Evolutionary conservation across 2,888 invertebrate species (phyloP).

Genomic region (Drosophila neutralis): DNA sequence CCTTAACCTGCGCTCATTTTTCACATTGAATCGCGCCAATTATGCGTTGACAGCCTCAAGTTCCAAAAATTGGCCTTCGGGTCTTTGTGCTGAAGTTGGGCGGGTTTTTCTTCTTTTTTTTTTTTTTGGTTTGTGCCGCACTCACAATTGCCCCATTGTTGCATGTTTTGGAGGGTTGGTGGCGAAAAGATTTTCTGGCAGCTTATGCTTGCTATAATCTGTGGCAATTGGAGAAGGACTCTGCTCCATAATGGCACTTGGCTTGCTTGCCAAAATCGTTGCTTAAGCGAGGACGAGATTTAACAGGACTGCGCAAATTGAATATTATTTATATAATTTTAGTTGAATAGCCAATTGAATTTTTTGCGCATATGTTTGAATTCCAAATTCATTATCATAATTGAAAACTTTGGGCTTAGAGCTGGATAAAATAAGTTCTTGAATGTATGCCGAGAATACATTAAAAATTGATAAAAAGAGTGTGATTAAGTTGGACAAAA

Average conservation of each 20-base stretch:
- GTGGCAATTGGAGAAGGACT: conserved; percentile 32
- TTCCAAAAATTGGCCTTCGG: conserved; percentile 30
- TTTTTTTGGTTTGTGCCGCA: conserved; percentile 10
- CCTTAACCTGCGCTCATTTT: conserved; percentile 64
- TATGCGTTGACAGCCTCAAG: conserved; percentile 73
- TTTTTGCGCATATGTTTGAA: background rate
- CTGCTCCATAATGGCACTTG: conserved; percentile 27
- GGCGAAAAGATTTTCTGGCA: conserved; percentile 46
- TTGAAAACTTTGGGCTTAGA: background rate
- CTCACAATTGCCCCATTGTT: conserved; percentile 46
- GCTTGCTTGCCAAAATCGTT: conserved; percentile 42
- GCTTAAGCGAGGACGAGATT: conserved; percentile 10
- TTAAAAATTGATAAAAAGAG: background rate
- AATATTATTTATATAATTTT: background rate
- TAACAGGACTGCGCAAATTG: background rate
- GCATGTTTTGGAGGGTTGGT: conserved; percentile 10
- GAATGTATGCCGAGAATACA: background rate
- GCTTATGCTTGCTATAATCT: conserved; percentile 40
- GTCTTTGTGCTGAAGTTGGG: background rate
- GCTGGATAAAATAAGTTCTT: background rate
- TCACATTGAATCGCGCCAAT: conserved; percentile 73
- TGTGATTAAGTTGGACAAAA: background rate
- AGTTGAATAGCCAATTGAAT: background rate
- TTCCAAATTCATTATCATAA: background rate
- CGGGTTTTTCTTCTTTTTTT: background rate